phyloP scores from a whole-genome alignment of 2,113 vertebrate species.

The Cepphus grylle region DNA sequence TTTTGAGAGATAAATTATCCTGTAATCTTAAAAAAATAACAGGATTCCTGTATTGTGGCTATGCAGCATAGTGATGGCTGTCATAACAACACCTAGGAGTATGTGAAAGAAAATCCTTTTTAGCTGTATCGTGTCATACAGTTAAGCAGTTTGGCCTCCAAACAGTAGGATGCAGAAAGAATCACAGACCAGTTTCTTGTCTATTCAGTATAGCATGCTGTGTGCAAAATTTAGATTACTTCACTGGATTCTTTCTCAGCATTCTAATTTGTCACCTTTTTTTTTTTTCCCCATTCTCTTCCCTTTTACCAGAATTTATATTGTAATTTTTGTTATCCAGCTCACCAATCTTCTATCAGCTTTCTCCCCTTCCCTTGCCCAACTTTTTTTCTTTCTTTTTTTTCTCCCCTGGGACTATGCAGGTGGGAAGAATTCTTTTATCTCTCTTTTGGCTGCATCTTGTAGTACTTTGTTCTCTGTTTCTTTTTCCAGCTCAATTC shows the following conservation, averaged over 20 bases:
- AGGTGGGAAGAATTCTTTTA: neutral
- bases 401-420: neutral
- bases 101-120: neutral
- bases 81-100: neutral
- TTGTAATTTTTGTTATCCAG: neutral
- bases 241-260: neutral
- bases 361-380: neutral
- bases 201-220: neutral
- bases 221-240: neutral
- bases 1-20: neutral
- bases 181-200: neutral
- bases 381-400: neutral
- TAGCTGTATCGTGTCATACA: neutral
- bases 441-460: neutral
- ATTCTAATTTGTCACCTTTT: neutral
- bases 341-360: neutral
- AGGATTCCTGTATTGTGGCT: neutral
- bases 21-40: neutral
- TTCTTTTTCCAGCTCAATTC: neutral
- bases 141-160: neutral
- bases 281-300: neutral
- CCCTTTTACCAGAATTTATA: neutral
- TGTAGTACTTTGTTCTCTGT: neutral
- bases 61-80: neutral
- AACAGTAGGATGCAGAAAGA: neutral